These are phyloP conservation scores for Chironomus striatipennis DNA, from an alignment of 1,140 invertebrate genomes.

Conservation along the genomic window DNA sequence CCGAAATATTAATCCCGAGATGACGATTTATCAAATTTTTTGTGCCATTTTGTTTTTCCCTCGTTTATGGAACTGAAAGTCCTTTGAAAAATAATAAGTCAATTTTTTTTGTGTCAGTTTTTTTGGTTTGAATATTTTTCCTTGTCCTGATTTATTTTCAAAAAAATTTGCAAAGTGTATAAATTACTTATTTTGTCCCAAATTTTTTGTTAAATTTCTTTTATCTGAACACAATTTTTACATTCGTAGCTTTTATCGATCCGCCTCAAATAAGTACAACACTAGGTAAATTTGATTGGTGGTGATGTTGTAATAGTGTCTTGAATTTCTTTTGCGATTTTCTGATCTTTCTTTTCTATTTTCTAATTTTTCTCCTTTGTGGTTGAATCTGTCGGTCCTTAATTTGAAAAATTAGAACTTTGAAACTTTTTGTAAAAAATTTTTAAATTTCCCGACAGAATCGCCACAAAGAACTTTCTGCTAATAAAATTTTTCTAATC, in stretches of 20 bases:
- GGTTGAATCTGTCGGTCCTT: no score
- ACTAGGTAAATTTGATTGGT: not conserved
- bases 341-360: not conserved
- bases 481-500: no score
- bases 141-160: not conserved
- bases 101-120: not conserved
- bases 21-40: not conserved
- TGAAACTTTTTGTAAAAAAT: no score
- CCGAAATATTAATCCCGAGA: slow-evolving; percentile 6
- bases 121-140: not conserved
- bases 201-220: not conserved
- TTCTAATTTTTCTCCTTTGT: no score
- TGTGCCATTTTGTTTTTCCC: no score
- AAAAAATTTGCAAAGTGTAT: not conserved
- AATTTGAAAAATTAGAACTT: no score
- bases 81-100: not conserved
- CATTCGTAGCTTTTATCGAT: not conserved
- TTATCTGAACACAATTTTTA: not conserved
- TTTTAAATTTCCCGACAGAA: no score
- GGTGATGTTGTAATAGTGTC: slow-evolving; percentile 1
- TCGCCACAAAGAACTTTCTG: no score
- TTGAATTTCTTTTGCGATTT: not conserved
- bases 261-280: not conserved
- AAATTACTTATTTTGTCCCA: not conserved
- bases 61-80: no score